Base-by-base conservation (phyloP, 2,888 invertebrate species). In the Cecidostiba fungosa region DNA sequence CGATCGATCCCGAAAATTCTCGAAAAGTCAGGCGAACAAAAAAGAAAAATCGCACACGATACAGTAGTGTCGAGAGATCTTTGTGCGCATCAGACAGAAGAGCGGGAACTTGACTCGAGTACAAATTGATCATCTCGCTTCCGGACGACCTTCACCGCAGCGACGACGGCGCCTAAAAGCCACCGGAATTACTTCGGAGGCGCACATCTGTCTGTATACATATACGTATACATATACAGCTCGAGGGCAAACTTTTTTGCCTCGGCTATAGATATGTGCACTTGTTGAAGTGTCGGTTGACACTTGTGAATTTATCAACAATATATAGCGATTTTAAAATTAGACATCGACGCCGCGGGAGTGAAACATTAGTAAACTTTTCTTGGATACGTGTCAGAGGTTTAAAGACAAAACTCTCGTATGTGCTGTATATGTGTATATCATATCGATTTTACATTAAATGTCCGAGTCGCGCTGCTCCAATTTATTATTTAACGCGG, bases 111-210 rank as follows among this genome's bases (percentile, higher is more conserved):
- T 32, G 82, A 82, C 50, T 82, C 82, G 59, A 82, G 82, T 66
- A 82, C 74, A 83, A 83, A 77, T 83, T 83, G 83, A 83, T 83
- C 83, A 72, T 77, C n/a, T n/a, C 72, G 70, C 47, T 73, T 77
- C 83, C 72, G 70, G 29, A 16, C 59, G 77, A 77, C 72, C 77
- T 77, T 77, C 83, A 43, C 59, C 59, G 72, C 32, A 36, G 3
- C 26, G 23, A 36, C 12, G 10, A 16, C 70, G n/a, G 10, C 74
- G 47, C 54, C 77, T 59, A 83, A 78, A 77, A 77, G 72, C 70
- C n/a, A n/a, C n/a, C 77, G 62, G 47, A 84, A 73, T 73, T 66
- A 66, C 74, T 23, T 29, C 69, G 29, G n/a, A 1, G 10, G 32
- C 3, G 32, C 32, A 32, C 32, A 32, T 32, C 32, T n/a, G n/a